Conservation (phyloP, 37 sponge, comb jelly and placozoan genomes). For the Petrosia ficiformis region DNA sequence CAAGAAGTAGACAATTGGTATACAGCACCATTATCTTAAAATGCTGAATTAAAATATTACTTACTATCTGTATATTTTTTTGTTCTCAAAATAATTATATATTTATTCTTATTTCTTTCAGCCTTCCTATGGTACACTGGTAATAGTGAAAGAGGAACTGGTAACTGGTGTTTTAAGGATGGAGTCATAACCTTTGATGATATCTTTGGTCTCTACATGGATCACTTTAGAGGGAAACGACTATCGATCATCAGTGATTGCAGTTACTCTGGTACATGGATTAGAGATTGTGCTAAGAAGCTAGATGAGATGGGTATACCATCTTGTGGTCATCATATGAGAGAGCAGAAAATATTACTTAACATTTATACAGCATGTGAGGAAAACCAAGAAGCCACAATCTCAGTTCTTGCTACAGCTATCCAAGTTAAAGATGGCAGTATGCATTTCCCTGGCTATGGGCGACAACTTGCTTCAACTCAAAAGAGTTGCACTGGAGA, state of each 20-base stretch:
- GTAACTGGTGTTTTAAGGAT: constrained; percentile 68
- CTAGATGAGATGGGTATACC: constrained; percentile 50
- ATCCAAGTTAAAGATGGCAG: too few relatives aligned
- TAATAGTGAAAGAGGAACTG: too few relatives aligned
- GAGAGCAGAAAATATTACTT: constrained; percentile 28
- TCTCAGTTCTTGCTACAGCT: too few relatives aligned
- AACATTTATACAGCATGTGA: constrained; percentile 31
- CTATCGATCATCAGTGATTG: constrained; percentile 52
- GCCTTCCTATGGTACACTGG: constrained; percentile 49
- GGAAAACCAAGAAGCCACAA: constrained; percentile 1
- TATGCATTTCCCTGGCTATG: too few relatives aligned
- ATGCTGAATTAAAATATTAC: too few relatives aligned
- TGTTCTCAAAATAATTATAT: neutral
- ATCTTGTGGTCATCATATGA: constrained; percentile 47
- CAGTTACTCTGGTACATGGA: constrained; percentile 45
- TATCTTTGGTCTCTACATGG: constrained; percentile 34
- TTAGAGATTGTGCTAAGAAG: constrained; percentile 4
- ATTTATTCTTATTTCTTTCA: constrained; percentile 20
- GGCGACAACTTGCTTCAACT: too few relatives aligned
- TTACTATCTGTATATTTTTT: too few relatives aligned
- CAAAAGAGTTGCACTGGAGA: neutral
- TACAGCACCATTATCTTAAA: too few relatives aligned
- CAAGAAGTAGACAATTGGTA: too few relatives aligned
- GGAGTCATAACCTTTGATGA: too few relatives aligned
- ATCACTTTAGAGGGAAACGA: constrained; percentile 14